Conservation (phyloP, 2,888 invertebrate species). For the Hylaea fasciaria region DNA sequence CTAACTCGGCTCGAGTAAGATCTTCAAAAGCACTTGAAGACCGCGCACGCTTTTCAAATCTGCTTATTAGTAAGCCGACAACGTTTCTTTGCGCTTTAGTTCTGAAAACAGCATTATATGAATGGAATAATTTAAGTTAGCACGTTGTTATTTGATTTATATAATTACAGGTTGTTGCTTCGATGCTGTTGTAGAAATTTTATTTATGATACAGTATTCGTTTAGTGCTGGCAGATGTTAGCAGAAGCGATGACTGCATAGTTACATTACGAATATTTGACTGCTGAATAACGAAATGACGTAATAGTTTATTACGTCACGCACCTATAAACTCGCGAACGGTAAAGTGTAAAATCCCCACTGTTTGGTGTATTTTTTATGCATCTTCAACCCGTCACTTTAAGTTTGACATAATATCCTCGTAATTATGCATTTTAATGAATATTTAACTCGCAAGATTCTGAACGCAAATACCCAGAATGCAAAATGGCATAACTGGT, state of each 20-base stretch:
- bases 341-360: too few species aligned
- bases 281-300: background rate
- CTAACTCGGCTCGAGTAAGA: constrained; percentile 51
- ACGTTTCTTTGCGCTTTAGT: constrained; percentile 44
- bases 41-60: constrained; percentile 47
- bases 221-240: constrained; percentile 36
- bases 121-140: constrained; percentile 49
- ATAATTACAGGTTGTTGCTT: constrained; percentile 17
- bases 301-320: background rate
- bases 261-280: background rate
- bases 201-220: constrained; percentile 18
- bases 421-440: too few species aligned
- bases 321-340: too few species aligned
- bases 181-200: constrained; percentile 24
- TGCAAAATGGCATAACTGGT: background rate
- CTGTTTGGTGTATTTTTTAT: too few species aligned
- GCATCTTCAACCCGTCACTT: too few species aligned
- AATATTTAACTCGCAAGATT: too few species aligned
- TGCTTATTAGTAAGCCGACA: constrained; percentile 52
- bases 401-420: too few species aligned
- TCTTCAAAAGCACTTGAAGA: constrained; percentile 41
- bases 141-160: constrained; percentile 51
- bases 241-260: background rate
- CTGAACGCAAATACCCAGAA: background rate
- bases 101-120: constrained; percentile 55